These are phyloP conservation scores for Drosophila leonis DNA, from an alignment of 2,888 invertebrate genomes.

Conservation along the genomic window DNA sequence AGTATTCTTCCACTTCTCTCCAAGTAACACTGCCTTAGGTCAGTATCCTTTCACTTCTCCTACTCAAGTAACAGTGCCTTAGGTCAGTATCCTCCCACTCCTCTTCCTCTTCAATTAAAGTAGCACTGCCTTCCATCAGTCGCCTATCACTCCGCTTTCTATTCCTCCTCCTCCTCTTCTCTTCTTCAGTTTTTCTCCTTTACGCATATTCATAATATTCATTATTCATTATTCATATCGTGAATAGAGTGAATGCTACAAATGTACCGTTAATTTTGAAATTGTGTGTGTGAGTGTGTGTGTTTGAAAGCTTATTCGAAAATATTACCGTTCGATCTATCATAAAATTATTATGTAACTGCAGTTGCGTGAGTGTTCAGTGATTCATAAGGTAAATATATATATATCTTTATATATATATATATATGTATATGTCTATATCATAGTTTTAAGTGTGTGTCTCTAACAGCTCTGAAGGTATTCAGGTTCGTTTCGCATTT, in stretches of 20 bases:
- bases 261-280: conserved; percentile 60
- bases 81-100: background rate
- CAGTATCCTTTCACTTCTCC: background rate
- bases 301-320: conserved; percentile 43
- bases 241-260: conserved; percentile 23
- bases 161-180: background rate
- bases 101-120: no score
- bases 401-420: conserved; percentile 44
- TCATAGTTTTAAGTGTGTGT: conserved; percentile 78
- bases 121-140: conserved; percentile 24
- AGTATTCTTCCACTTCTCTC: background rate
- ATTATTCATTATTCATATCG: conserved; percentile 21
- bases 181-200: background rate
- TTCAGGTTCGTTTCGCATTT: conserved; percentile 77
- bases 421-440: conserved; percentile 65
- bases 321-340: conserved; percentile 37
- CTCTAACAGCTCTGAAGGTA: conserved; percentile 81
- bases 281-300: conserved; percentile 29
- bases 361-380: conserved; percentile 36
- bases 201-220: conserved; percentile 26
- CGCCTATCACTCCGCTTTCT: conserved; percentile 1
- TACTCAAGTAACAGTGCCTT: background rate
- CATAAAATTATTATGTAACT: conserved; percentile 38
- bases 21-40: background rate
- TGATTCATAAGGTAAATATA: conserved; percentile 66